phyloP scores from a whole-genome alignment of 92 coral and sea anemone genomes.

The Muricea muricata region DNA sequence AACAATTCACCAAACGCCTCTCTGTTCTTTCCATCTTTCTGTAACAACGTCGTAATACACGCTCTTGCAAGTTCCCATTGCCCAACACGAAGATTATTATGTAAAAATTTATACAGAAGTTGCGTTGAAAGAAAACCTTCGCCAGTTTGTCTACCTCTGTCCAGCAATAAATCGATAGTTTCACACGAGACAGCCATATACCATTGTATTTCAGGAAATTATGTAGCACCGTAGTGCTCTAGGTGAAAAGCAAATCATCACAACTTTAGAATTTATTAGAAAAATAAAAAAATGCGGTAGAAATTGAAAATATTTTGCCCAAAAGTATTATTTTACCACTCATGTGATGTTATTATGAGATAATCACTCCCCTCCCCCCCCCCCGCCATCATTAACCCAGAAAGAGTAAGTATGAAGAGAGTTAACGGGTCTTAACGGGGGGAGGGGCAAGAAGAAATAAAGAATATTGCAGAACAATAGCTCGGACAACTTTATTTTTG shows the following conservation, averaged over 20 bases:
- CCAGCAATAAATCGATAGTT: constrained; percentile 60
- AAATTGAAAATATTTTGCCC: neutral
- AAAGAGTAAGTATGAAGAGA: too few relatives aligned
- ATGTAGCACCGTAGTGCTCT: neutral
- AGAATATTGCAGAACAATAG: too few relatives aligned
- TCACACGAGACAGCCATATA: constrained; percentile 12
- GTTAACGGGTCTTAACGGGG: too few relatives aligned
- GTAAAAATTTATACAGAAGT: constrained; percentile 77
- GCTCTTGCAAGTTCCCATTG: constrained; percentile 98
- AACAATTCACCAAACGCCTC: constrained; percentile 79
- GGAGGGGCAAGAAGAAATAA: too few relatives aligned
- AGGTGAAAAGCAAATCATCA: neutral
- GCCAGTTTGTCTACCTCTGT: constrained; percentile 50
- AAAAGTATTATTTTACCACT: neutral
- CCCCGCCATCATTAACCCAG: too few relatives aligned
- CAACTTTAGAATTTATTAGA: neutral
- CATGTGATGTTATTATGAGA: neutral
- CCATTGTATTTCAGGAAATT: neutral
- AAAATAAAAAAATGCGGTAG: too few relatives aligned
- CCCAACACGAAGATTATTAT: constrained; percentile 86
- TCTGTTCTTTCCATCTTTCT: constrained; percentile 55
- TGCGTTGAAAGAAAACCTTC: constrained; percentile 58
- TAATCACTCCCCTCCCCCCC: too few relatives aligned
- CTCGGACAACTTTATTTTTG: too few relatives aligned
- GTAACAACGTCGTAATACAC: constrained; percentile 70